Base-by-base conservation (phyloP, 2,888 invertebrate genomes). In the Lamellibrachia columna region DNA sequence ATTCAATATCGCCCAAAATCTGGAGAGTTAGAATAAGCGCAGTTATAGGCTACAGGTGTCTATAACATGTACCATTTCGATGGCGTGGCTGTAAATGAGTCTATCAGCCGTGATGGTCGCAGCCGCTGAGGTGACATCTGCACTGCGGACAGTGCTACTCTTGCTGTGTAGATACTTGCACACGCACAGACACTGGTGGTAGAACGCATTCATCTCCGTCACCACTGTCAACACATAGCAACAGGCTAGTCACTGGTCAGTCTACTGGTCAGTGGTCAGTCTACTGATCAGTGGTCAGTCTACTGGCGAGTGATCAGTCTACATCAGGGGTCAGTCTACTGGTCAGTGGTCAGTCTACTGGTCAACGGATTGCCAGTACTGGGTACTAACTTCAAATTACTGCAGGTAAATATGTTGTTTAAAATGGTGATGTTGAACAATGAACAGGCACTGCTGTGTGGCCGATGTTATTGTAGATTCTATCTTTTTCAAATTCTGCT, bases 61-160 rank as follows among this genome's bases (percentile, higher is more conserved):
- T 28, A 28, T 55, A 28, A 53, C 22, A 95, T 97, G 97, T 97
- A 99, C 99, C 98, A 99, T 98, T 97, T 99, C 98, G 95, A 99
- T 98, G 94, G 99, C 99, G 97, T 99, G 98, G 96, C 99, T 98
- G 97, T 99, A 99, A 93, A 99, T 98, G 94, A 99, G 98, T 96
- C 98, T 98, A 96, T 99, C 99, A 94, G 99, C 99, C 93, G 98
- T 98, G 93, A 97, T 95, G 93, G 96, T 95, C 52, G 96, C 95
- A 58, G 95, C 94, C 93, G 96, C 95, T 52, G 95, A 95, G 90
- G 95, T 96, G 90, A 98, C 98, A 93, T 98, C 98, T 94, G 97
- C 55, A 2, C 91, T 28, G 53, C 58, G 58, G 22, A 92, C 52
- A n/a, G 96, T 95, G 3, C 96, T 96, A 8, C 97, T 96, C 28